Base-by-base conservation (phyloP, 2,113 vertebrate genomes). In the Mionectes macconnelli region DNA sequence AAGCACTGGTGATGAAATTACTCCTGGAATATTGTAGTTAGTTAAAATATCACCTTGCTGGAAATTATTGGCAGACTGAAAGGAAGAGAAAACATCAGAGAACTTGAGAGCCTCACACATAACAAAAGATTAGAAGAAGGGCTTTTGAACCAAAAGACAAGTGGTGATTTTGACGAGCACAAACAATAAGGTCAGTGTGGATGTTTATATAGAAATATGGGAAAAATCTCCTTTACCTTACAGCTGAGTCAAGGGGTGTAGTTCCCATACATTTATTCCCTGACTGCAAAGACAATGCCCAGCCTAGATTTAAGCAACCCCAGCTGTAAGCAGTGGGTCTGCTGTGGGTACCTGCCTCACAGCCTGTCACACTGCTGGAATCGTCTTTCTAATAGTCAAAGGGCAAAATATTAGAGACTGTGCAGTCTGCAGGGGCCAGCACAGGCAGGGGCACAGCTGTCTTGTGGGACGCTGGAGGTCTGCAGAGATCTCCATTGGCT, bases 31-130 rank as follows among this genome's bases (percentile, higher is more conserved):
- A 94, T 35, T 78, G 37, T 42, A 75, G 37, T 23, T 63, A 27
- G n/a, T 89, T 94, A 84, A 94, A 92, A n/a, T 19, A 78, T 44
- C 66, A 82, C 80, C 86, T 87, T 89, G 53, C 69, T 84, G 50
- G 76, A 81, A 90, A 81, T 60, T 47, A 59, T 15, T 7, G 2
- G 52, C 56, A 84, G 60, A 49, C 21, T 63, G 30, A 78, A 85
- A 72, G 37, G 27, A 47, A 7, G 7, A 59, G 44, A 83, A 93
- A 80, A 59, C 35, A 52, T 20, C 27, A 47, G 68, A 76, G n/a
- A 62, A 13, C 47, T 89, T 63, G 76, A 69, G 67, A 80, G 42
- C 45, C 49, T 83, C 47, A 49, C 30, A 21, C 33, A 20, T 33
- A 66, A 47, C 2, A 3, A 52, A 83, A 89, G 42, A 28, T 53